Evolutionary conservation across 64 coral and sea anemone species (phyloP).

Genomic region (Stichodactyla mertensii): DNA sequence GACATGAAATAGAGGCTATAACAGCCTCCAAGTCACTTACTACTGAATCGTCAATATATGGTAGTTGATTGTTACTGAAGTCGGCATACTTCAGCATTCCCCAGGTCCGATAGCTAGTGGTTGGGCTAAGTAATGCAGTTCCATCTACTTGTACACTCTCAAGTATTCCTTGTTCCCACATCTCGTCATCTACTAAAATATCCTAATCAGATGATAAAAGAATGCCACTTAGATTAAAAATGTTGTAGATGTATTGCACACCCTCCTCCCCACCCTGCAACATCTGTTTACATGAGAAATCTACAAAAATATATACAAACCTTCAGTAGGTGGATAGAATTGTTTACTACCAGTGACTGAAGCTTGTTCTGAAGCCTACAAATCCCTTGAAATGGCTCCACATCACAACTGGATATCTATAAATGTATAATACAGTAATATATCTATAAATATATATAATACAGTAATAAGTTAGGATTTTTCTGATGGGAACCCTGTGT

Average conservation of each 20-base stretch:
- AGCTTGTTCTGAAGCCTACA: slow-evolving; percentile 45
- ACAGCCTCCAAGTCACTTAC: slow-evolving; percentile 29
- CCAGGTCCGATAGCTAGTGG: slow-evolving; percentile 43
- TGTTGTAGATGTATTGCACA: neutral
- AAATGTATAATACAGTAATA: neutral
- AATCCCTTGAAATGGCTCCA: slow-evolving; percentile 80
- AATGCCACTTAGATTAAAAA: neutral
- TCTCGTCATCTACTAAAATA: slow-evolving; percentile 80
- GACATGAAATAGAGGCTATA: neutral
- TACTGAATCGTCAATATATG: slow-evolving; percentile 96
- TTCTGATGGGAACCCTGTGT: neutral
- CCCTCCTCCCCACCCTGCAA: too few species aligned
- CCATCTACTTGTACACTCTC: slow-evolving; percentile 58
- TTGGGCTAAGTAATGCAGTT: slow-evolving; percentile 31
- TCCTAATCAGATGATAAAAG: slow-evolving; percentile 28
- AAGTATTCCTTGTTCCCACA: slow-evolving; percentile 85
- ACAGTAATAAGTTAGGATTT: neutral
- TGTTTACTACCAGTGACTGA: slow-evolving; percentile 58
- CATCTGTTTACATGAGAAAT: too few species aligned
- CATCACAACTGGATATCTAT: slow-evolving; percentile 77
- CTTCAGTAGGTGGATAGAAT: slow-evolving; percentile 89
- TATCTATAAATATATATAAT: too few species aligned
- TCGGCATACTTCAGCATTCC: slow-evolving; percentile 42
- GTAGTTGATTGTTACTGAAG: slow-evolving; percentile 79
- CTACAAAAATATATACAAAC: neutral